phyloP scores from a whole-genome alignment of 2,797 vertebrate species.

The Notolabrus celidotus region DNA sequence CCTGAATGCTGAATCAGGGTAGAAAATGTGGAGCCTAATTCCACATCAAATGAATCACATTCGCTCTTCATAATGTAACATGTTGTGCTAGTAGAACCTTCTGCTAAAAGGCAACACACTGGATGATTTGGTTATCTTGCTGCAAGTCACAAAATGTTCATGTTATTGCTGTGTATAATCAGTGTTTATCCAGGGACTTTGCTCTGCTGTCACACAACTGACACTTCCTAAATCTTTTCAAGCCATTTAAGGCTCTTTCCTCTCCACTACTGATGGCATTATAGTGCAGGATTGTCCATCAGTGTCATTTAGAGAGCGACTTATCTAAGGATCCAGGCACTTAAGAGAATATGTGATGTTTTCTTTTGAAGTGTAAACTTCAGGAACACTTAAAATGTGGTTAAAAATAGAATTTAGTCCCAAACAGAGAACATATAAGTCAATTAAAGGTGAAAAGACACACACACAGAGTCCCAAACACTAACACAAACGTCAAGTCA shows the following conservation, averaged over 20 bases:
- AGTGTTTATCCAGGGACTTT: too few species aligned
- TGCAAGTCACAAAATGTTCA: too few species aligned
- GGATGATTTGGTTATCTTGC: too few species aligned
- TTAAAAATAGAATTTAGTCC: background rate
- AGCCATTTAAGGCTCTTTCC: slow-evolving; percentile 6
- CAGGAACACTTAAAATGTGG: background rate
- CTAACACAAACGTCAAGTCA: slow-evolving; percentile 7
- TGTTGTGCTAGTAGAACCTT: too few species aligned
- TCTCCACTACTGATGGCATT: slow-evolving; percentile 5
- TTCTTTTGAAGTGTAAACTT: background rate
- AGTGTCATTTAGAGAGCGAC: background rate
- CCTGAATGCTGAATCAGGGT: too few species aligned
- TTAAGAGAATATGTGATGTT: background rate
- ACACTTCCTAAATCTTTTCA: too few species aligned
- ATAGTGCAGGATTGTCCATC: background rate
- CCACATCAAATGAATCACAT: too few species aligned
- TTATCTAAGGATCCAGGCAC: background rate
- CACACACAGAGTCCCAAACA: background rate
- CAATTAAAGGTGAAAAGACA: background rate
- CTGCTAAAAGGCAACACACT: too few species aligned
- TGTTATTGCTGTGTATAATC: too few species aligned
- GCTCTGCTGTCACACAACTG: too few species aligned
- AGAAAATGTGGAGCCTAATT: too few species aligned
- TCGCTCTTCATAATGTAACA: too few species aligned
- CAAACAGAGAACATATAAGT: background rate